phyloP scores from a whole-genome alignment of 2,888 invertebrate species.

The Stratiomys singularior region DNA sequence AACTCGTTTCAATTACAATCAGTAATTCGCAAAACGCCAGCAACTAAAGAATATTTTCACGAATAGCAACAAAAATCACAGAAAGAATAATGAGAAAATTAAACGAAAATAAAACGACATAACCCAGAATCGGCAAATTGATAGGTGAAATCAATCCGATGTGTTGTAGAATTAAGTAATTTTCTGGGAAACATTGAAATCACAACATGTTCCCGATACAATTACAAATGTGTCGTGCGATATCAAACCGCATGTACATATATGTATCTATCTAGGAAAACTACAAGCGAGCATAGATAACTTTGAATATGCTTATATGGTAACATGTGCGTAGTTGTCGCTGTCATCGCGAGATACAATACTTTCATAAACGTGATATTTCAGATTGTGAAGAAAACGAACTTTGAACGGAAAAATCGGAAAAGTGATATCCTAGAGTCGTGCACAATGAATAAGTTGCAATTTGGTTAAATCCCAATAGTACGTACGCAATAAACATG shows the following conservation, averaged over 20 bases:
- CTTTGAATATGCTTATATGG: no score
- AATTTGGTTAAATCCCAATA: not conserved
- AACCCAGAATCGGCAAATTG: constrained; percentile 15
- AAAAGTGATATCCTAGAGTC: not conserved
- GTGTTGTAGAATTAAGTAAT: constrained; percentile 22
- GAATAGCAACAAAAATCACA: no score
- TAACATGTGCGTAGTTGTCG: no score
- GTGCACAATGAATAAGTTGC: not conserved
- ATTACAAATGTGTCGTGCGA: not conserved
- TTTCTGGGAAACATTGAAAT: constrained; percentile 21
- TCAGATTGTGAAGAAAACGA: not conserved
- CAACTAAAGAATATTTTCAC: not conserved
- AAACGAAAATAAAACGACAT: not conserved
- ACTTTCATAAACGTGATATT: no score
- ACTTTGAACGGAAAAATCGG: constrained; percentile 11
- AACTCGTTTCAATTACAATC: constrained; percentile 15
- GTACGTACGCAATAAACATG: no score
- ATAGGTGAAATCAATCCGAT: constrained; percentile 11
- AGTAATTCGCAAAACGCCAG: not conserved
- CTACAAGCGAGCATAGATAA: no score
- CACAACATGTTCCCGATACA: constrained; percentile 12
- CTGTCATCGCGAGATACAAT: not conserved
- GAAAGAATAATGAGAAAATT: not conserved
- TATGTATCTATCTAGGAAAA: not conserved
- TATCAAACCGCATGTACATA: constrained; percentile 1